phyloP scores from a whole-genome alignment of 92 coral and sea anemone genomes.

The Bergia sp. region DNA sequence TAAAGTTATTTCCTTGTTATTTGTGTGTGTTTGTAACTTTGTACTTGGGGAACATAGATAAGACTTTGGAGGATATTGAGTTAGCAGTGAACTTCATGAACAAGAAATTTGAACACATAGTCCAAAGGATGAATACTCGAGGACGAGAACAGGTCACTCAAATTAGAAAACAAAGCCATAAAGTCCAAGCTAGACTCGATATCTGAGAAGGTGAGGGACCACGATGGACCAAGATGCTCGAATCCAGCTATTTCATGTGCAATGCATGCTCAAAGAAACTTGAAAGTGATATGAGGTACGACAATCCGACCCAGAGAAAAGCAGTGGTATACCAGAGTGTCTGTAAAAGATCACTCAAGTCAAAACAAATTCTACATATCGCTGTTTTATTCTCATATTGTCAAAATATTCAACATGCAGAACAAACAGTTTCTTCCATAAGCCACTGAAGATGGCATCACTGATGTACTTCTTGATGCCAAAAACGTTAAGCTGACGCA shows the following conservation, averaged over 20 bases:
- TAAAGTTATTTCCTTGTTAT: too few species aligned
- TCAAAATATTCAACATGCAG: conserved; percentile 8
- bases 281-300: conserved; percentile 46
- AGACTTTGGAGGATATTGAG: too few species aligned
- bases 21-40: too few species aligned
- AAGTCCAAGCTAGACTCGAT: too few species aligned
- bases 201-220: too few species aligned
- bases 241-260: conserved; percentile 49
- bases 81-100: too few species aligned
- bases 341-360: conserved; percentile 46
- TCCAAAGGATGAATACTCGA: too few species aligned
- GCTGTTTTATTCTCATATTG: conserved; percentile 49
- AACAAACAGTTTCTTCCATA: conserved; percentile 17
- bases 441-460: conserved; percentile 20
- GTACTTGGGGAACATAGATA: too few species aligned
- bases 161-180: too few species aligned
- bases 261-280: conserved; percentile 56
- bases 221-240: too few species aligned
- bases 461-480: conserved; percentile 20
- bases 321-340: conserved; percentile 62
- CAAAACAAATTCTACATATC: conserved; percentile 39
- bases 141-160: too few species aligned
- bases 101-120: too few species aligned
- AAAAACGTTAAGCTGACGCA: conserved; percentile 43
- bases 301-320: conserved; percentile 43